A percentile compares a stretch with the other conserved stretches of the same genome.
These are phyloP conservation scores for Sebastes matsubarae DNA, from an alignment of 2,797 vertebrate species.

Conservation along the genomic window DNA sequence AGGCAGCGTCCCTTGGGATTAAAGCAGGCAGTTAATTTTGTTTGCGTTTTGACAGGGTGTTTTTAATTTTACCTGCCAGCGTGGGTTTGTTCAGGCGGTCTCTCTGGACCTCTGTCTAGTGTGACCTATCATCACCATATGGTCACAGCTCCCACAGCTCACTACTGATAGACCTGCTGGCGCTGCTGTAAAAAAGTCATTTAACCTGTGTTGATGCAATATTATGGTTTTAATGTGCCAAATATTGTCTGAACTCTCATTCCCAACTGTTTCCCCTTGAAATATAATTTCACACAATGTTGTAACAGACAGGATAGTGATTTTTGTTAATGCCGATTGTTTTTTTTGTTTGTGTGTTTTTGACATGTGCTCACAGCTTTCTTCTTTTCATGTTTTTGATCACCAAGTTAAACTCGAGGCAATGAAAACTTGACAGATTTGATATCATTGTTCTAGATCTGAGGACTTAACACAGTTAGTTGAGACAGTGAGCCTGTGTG, in stretches of 20 bases:
- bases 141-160: slow-evolving; percentile 52
- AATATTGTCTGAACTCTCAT: background rate
- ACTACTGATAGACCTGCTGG: slow-evolving; percentile 28
- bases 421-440: slow-evolving; percentile 45
- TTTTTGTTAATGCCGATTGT: slow-evolving; percentile 2
- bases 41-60: slow-evolving; percentile 71
- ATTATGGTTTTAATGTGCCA: slow-evolving; percentile 8
- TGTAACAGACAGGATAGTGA: background rate
- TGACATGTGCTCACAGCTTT: slow-evolving; percentile 9
- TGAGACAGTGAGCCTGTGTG: slow-evolving; percentile 12
- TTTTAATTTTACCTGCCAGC: slow-evolving; percentile 74
- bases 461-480: slow-evolving; percentile 28
- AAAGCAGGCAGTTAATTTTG: slow-evolving; percentile 67
- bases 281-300: background rate
- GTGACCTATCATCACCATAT: slow-evolving; percentile 69
- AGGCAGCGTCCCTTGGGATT: slow-evolving; percentile 55
- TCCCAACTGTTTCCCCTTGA: background rate
- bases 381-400: slow-evolving; percentile 46
- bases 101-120: slow-evolving; percentile 57
- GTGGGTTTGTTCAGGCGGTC: slow-evolving; percentile 60
- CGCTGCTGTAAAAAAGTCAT: slow-evolving; percentile 38
- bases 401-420: slow-evolving; percentile 40
- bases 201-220: slow-evolving; percentile 56
- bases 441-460: slow-evolving; percentile 25
- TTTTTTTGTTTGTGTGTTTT: slow-evolving; percentile 32